Base-by-base conservation (phyloP, 2,797 vertebrate genomes). In the Ctenochaetus hawaiiensis region DNA sequence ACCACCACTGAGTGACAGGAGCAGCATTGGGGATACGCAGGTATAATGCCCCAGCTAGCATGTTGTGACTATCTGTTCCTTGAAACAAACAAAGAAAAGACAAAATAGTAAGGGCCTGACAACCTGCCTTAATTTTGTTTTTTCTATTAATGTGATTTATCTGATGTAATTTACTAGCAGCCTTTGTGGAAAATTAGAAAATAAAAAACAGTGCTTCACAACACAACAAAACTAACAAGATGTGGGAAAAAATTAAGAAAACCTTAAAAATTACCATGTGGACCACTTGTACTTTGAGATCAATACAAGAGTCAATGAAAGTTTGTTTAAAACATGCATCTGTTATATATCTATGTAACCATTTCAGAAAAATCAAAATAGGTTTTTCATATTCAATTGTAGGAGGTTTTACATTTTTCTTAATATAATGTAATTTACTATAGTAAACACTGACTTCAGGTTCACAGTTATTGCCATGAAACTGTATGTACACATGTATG, bases 1-100 rank as follows among this genome's bases (percentile, higher is more conserved):
- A 0, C 88, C 94, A 54, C 93, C 93, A 6, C 65, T 93, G 70
- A 71, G 53, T 64, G 87, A 90, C 22, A 86, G 67, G 60, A 80
- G 37, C 47, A 8, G 16, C n/a, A 18, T 14, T 41, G 23, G 17
- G 14, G 75, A 85, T 43, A 45, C 10, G 30, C 77, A 93, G 84
- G 95, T 90, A 78, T 85, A 67, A 60, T 43, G 12, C 14, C 64
- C 47, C 52, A 43, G 20, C 37, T 67, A 5, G 18, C 8, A 5
- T 22, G 1, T 43, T 47, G 7, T 67, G 8, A 48, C 20, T 16
- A 2, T 54, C 18, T 11, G 8, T 61, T 9, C 37, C 6, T 39
- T 39, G 9, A 39, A 39, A 39, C 37, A 7, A 7, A 6, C 9
- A 7, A 9, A 39, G 2, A 63, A 57, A 49, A 43, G 26, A 26